Conservation (phyloP, 2,113 vertebrate species). For the Dinomys branickii region DNA sequence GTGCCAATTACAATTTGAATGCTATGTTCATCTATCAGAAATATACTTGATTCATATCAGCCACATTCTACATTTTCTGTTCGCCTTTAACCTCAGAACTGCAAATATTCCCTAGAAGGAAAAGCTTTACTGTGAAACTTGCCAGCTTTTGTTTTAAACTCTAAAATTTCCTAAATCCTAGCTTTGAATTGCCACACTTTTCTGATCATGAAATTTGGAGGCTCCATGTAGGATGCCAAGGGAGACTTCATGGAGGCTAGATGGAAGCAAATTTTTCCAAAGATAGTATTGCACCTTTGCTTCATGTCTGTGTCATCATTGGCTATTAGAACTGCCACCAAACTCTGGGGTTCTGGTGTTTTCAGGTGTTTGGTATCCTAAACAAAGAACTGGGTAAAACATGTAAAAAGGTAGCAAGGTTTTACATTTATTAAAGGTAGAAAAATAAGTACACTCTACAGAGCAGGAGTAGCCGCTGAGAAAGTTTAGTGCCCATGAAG, state of each 20-base stretch:
- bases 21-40: not conserved
- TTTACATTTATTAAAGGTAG: not conserved
- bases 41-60: not conserved
- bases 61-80: not conserved
- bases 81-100: constrained; percentile 1
- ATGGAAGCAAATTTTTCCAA: not conserved
- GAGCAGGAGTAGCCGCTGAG: not conserved
- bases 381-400: not conserved
- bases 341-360: not conserved
- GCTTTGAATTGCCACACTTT: not conserved
- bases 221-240: not conserved
- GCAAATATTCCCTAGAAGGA: not conserved
- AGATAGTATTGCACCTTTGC: not conserved
- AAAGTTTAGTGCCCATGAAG: not conserved
- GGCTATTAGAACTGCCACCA: not conserved
- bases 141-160: not conserved
- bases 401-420: not conserved
- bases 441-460: not conserved
- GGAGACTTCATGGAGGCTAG: not conserved
- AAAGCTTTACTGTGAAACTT: not conserved
- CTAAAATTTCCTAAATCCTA: not conserved
- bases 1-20: not conserved
- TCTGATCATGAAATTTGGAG: not conserved
- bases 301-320: not conserved
- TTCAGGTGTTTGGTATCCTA: not conserved